These are phyloP conservation scores for Lagopus muta DNA, from an alignment of 2,113 vertebrate genomes.

Conservation along the genomic window DNA sequence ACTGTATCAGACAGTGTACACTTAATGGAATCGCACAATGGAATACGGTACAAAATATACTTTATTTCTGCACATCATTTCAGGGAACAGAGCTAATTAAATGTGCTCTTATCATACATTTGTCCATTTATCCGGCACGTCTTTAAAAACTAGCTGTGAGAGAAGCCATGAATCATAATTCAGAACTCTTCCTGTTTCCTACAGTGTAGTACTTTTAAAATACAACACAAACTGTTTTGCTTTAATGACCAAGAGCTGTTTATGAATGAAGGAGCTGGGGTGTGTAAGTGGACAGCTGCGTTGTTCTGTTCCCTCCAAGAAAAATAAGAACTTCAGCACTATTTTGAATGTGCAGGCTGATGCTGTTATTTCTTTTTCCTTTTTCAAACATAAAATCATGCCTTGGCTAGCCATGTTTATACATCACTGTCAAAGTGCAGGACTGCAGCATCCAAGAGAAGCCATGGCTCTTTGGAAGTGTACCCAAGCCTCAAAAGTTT, in stretches of 20 bases:
- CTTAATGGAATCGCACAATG: conserved; percentile 35
- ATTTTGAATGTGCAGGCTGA: neutral
- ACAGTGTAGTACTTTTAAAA: neutral
- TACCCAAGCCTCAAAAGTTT: neutral
- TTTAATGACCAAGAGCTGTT: neutral
- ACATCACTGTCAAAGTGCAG: neutral
- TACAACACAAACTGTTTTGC: neutral
- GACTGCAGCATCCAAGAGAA: neutral
- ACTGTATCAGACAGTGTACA: conserved; percentile 37
- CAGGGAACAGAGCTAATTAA: conserved; percentile 56
- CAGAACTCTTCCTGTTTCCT: neutral
- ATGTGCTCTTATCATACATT: conserved; percentile 36
- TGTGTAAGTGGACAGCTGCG: neutral
- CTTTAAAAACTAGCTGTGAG: conserved; percentile 43
- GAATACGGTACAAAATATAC: conserved; percentile 42
- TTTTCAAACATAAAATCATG: neutral
- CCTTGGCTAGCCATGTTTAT: neutral
- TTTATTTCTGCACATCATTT: conserved; percentile 61
- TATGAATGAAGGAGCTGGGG: neutral
- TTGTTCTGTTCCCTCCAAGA: neutral
- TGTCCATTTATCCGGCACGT: conserved; percentile 34
- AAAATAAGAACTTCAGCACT: neutral
- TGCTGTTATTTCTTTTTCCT: neutral
- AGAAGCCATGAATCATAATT: neutral
- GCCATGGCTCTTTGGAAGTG: neutral